Base-by-base conservation (phyloP, 1,140 invertebrate genomes). In the Asbolus verrucosus region DNA sequence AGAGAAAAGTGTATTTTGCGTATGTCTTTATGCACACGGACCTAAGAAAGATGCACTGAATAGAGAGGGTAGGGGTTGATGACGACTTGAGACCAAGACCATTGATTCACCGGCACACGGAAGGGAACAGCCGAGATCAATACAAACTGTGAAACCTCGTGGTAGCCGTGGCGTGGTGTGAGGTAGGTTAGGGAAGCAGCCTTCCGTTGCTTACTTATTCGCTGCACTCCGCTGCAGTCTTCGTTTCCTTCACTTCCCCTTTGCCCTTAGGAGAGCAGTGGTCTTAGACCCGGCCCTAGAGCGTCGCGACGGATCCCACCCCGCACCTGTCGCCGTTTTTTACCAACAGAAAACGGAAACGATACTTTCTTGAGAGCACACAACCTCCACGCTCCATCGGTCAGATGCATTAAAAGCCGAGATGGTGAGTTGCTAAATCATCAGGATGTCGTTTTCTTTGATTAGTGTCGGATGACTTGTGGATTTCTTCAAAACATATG, bases 81-180 rank as follows among this genome's bases (percentile, higher is more conserved):
- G 67, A 69, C 62, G 73, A 74, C 73, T 75, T 75, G 73, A 75
- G 73, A 75, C 73, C 73, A 75, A 75, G 73, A 75, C 73, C 73
- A 75, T 75, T 75, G 73, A 75, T 75, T 75, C 73, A 72, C 67
- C 67, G 73, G 71, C 70, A 68, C 66, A 75, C 70, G 71, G 73
- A 75, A 75, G 67, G 71, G 71, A 73, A 75, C 68, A 66, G 65
- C 59, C 38, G 67, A 75, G 71, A 75, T 72, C 70, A 72, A 72
- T 72, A 75, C 68, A 75, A 72, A n/a, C n/a, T n/a, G n/a, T n/a
- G n/a, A n/a, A n/a, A 75, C 67, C 68, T 59, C 69, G 73, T 67
- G 66, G 60, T 62, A 39, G 59, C 59, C 59, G 59, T 61, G 66
- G 31, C 60, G 73, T 75, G 73, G 73, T 75, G 73, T 75, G 73